These are phyloP conservation scores for Heteromormyrus szaboi DNA, from an alignment of 2,797 vertebrate species.

Conservation along the genomic window DNA sequence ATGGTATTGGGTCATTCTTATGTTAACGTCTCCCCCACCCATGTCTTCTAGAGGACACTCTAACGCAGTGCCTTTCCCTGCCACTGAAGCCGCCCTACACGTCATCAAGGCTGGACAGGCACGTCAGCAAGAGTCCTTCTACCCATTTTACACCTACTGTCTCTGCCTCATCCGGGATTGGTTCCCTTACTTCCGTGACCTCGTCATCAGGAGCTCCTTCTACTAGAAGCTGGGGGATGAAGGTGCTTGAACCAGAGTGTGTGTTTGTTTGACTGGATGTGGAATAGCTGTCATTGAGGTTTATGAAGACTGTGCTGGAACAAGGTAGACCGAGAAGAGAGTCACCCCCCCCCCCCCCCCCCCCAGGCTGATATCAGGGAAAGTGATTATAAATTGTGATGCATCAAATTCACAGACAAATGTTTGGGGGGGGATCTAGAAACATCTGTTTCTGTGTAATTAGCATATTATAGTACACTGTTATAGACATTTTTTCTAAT, in stretches of 20 bases:
- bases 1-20: background rate
- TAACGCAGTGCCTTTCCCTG: slow-evolving; percentile 33
- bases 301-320: background rate
- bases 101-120: slow-evolving; percentile 47
- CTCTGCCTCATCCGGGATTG: slow-evolving; percentile 42
- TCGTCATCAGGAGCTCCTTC: slow-evolving; percentile 39
- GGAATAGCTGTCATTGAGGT: background rate
- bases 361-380: background rate
- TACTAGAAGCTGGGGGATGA: background rate
- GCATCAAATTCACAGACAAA: background rate
- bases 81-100: slow-evolving; percentile 46
- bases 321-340: background rate
- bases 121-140: slow-evolving; percentile 43
- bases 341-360: background rate
- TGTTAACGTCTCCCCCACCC: background rate
- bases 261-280: background rate
- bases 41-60: slow-evolving; percentile 33
- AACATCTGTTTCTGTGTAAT: background rate
- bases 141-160: slow-evolving; percentile 45
- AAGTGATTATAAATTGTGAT: background rate
- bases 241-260: background rate
- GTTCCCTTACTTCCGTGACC: slow-evolving; percentile 39
- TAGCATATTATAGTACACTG: background rate
- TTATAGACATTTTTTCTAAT: background rate
- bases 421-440: background rate